Evolutionary conservation across 2,888 invertebrate genomes (phyloP).

Genomic region (Drosophila planitibia): DNA sequence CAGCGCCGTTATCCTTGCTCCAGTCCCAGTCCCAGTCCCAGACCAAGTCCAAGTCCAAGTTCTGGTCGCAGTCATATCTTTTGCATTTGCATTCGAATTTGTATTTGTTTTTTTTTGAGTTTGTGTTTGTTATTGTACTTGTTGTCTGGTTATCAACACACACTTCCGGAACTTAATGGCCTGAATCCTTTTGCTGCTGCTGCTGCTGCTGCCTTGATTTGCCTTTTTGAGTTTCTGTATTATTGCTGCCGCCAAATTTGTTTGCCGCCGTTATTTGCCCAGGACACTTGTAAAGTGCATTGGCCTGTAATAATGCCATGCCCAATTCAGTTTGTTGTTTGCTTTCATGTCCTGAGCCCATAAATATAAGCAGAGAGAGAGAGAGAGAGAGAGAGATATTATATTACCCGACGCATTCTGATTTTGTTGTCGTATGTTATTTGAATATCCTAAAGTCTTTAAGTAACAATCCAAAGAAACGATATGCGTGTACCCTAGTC

Average conservation of each 20-base stretch:
- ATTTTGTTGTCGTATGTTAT: background rate
- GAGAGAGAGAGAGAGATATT: background rate
- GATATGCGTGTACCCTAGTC: background rate
- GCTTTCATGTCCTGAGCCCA: background rate
- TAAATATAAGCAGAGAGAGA: background rate
- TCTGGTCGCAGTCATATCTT: slow-evolving; percentile 26
- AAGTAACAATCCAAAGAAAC: background rate
- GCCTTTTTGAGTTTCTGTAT: slow-evolving; percentile 35
- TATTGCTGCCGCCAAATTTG: slow-evolving; percentile 13
- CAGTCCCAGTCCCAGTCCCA: background rate
- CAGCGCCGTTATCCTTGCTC: slow-evolving; percentile 34
- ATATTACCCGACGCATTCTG: background rate
- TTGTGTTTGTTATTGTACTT: slow-evolving; percentile 57
- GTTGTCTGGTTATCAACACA: slow-evolving; percentile 80
- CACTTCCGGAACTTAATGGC: slow-evolving; percentile 85
- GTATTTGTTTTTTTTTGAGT: slow-evolving; percentile 23
- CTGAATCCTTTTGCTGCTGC: slow-evolving; percentile 84
- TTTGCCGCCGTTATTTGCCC: slow-evolving; percentile 20
- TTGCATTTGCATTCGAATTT: slow-evolving; percentile 45
- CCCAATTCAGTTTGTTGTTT: slow-evolving; percentile 15
- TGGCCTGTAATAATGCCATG: slow-evolving; percentile 69
- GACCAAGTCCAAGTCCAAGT: slow-evolving; percentile 1
- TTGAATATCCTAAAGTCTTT: background rate
- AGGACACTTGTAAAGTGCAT: slow-evolving; percentile 67
- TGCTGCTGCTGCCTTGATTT: slow-evolving; percentile 57